phyloP scores from a whole-genome alignment of 2,113 vertebrate genomes.

The Megaptera novaeangliae region DNA sequence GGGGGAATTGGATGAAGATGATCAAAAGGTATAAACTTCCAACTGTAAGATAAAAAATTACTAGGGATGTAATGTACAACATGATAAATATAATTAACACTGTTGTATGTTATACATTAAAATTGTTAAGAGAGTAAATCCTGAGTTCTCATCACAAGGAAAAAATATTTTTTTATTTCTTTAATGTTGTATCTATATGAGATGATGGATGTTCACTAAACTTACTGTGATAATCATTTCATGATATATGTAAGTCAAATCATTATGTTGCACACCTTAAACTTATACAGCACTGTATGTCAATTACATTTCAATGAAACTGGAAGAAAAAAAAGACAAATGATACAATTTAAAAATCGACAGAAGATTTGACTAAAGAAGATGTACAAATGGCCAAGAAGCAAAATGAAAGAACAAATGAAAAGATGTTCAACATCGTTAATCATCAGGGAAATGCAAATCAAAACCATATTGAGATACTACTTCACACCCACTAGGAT shows the following conservation, averaged over 20 bases:
- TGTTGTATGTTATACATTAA: background rate
- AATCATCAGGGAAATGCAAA: background rate
- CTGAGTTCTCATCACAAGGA: background rate
- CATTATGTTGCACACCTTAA: background rate
- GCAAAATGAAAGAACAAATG: background rate
- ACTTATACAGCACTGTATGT: background rate
- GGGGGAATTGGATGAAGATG: too few species aligned
- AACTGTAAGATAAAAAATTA: background rate
- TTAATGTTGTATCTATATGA: too few species aligned
- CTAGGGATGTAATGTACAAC: background rate
- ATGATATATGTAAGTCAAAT: background rate
- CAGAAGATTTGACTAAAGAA: background rate
- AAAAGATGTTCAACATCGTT: background rate
- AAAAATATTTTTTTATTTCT: too few species aligned
- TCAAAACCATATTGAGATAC: background rate
- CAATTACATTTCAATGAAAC: background rate
- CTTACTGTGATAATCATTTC: too few species aligned
- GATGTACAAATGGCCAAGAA: background rate
- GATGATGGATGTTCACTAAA: too few species aligned
- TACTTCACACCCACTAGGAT: background rate
- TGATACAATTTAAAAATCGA: background rate
- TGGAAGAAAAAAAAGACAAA: background rate
- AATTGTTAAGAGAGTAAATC: background rate
- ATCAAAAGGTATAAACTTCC: too few species aligned
- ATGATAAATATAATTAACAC: background rate